Evolutionary conservation across 2,797 vertebrate species (phyloP), one percentile per base, ranked within the genome.

Genomic region (Artibeus jamaicensis): DNA sequence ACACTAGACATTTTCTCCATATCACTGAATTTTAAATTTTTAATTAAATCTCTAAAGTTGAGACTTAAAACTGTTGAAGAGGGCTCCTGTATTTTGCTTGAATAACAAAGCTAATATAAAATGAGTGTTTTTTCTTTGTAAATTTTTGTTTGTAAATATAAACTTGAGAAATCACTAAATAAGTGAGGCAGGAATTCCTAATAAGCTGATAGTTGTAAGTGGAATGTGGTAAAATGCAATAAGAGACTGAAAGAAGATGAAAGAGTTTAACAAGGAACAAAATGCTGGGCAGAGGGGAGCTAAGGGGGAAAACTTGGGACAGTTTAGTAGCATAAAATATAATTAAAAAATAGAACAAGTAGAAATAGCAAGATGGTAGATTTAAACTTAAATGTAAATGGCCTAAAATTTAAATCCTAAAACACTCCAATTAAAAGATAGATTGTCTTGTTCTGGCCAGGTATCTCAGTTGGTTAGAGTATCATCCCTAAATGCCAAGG

Each of bases 31-130:
- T 92, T 73, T 53, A 37, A 37, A 77, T 29, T 37, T 92, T 55
- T 91, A 91, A 62, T 96, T 92, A 50, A 93, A 53, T 96, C 29
- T 82, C 12, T 81, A 91, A 79, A 37, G 22, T 55, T 89, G 50
- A 91, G 44, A 50, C 48, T 62, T 81, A 89, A 92, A 90, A 57
- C 9, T 70, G 18, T 85, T 94, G 46, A 88, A 83, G 65, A 92
- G 24, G 24, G 81, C 3, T 94, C 46, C 68, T 81, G 48, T 55
- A 82, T 95, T 92, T 85, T 95, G 5, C 39, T 91, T 89, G 65
- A 89, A 67, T 91, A 71, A 67, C 74, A 74, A 95, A 92, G 24
- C 39, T 55, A 86, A n/a, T 67, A 73, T 78, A 73, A 86, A 90
- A 83, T 29, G 53, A 15, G 16, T 9, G 46, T 42, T 50, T 77